Evolutionary conservation across 1,140 invertebrate genomes (phyloP).

Genomic region (Aporrectodea caliginosa): DNA sequence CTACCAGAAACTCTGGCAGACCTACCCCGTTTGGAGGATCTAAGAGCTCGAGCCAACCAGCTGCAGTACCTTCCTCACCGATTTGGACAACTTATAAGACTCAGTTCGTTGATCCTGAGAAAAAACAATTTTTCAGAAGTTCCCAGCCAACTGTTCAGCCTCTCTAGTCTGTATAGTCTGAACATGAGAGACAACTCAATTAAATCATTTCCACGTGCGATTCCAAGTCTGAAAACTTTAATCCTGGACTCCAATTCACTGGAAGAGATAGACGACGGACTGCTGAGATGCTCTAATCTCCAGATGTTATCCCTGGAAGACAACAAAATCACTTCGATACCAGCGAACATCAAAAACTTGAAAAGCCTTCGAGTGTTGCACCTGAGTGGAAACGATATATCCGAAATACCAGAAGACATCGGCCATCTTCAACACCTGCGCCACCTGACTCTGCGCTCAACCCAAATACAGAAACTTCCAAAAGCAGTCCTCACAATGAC

Average conservation of each 20-base stretch:
- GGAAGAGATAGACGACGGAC: not conserved
- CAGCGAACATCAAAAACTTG: not conserved
- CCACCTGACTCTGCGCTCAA: conserved; percentile 1
- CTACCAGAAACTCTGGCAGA: not conserved
- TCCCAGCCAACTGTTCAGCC: not conserved
- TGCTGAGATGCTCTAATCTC: not conserved
- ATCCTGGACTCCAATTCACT: conserved; percentile 5
- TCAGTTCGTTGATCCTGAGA: conserved; percentile 6
- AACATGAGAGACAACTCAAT: conserved; percentile 7
- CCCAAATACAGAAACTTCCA: conserved; percentile 8
- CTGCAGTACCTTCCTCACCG: not conserved
- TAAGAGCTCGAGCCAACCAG: conserved; percentile 5
- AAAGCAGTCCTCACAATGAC: not conserved
- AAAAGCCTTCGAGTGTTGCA: not conserved
- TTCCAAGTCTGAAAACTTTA: conserved; percentile 1
- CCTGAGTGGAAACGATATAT: conserved; percentile 6
- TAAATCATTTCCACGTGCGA: not conserved
- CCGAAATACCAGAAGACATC: conserved; percentile 3
- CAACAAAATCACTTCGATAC: conserved; percentile 3
- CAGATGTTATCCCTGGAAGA: conserved; percentile 13
- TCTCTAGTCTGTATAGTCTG: not conserved
- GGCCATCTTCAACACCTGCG: not conserved
- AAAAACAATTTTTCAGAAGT: conserved; percentile 12
- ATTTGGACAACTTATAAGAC: not conserved
- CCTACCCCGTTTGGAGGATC: conserved; percentile 9